Evolutionary conservation across 2,113 vertebrate species (phyloP), one percentile per base, ranked within the genome.

Genomic region (Lagopus leucura): DNA sequence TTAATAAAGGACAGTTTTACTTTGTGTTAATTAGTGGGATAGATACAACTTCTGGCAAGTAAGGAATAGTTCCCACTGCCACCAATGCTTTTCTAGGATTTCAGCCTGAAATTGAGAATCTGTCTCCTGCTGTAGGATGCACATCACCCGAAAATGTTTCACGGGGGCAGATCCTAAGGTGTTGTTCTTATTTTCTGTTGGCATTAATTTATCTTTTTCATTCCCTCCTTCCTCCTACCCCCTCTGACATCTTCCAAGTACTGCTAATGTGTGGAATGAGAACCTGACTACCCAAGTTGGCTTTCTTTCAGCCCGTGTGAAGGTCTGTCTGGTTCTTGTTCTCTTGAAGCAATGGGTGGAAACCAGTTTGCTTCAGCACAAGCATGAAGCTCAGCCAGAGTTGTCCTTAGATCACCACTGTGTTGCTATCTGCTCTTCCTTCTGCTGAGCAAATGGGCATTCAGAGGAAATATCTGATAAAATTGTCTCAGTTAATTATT

Each of bases 391-490:
- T 40, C 47, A 54, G 43, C 57, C 8, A 15, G 14, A 11, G 8
- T 12, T 89, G 63, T 76, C 50, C 60, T 57, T 87, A 42, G 61
- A 15, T 79, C 63, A 48, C 27, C 4, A 6, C 10, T 2, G 10
- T 0, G 0, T 28, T 82, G 58, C 30, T 80, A 1, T 42, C 40
- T 10, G 1, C 10, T 36, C 36, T 4, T 65, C 4, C 67, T 50
- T 38, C 34, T 36, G 70, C 14, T 32, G 28, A 64, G 15, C 0
- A 2, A 60, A 74, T 0, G 1, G 30, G 16, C 2, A 4, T 8
- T 69, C 86, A 32, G 50, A 82, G 64, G 67, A 89, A 89, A 36
- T 9, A 47, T 14, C 25, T 69, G 69, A 2, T 60, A 5, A 87
- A 45, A 30, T 48, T 88, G 21, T 76, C 52, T 40, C 18, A 14